A percentile compares a stretch with the other conserved stretches of the same genome.
These are phyloP conservation scores for Fopius arisanus DNA, from an alignment of 1,140 invertebrate genomes.

Conservation along the genomic window DNA sequence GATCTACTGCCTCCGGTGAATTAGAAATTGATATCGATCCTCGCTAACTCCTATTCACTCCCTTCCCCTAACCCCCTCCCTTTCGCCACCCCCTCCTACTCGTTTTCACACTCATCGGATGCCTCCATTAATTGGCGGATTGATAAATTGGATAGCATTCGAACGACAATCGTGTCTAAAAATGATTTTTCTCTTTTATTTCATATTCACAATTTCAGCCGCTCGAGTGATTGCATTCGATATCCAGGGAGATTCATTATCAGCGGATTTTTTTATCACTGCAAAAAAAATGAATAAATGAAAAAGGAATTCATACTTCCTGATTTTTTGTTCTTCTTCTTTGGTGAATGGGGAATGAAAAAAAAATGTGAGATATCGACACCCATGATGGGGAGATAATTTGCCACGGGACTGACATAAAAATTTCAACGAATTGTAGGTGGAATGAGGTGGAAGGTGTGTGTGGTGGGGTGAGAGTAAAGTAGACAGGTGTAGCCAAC, in stretches of 20 bases:
- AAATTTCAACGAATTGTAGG: constrained; percentile 11
- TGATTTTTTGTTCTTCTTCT: background rate
- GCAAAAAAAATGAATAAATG: background rate
- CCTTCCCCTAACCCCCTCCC: background rate
- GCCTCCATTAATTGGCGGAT: constrained; percentile 27
- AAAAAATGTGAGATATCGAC: background rate
- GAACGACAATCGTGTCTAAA: constrained; percentile 2
- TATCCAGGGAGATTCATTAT: background rate
- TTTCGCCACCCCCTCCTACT: background rate
- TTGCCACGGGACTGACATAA: background rate
- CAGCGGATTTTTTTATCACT: background rate
- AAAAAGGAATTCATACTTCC: background rate
- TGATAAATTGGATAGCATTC: constrained; percentile 33
- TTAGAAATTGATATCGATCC: constrained; percentile 31
- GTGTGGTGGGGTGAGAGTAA: background rate
- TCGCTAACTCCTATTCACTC: background rate
- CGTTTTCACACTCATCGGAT: constrained; percentile 11
- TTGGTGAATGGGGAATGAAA: background rate
- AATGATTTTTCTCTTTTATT: background rate
- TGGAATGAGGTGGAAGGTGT: background rate
- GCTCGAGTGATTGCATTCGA: background rate
- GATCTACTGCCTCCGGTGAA: constrained; percentile 27
- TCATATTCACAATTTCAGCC: background rate
- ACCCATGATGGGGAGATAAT: constrained; percentile 5
- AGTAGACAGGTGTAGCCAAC: constrained; percentile 17